Evolutionary conservation across 53 echinoderm and acorn worm genomes (phyloP).

Genomic region (Temnopleurus reevesii): DNA sequence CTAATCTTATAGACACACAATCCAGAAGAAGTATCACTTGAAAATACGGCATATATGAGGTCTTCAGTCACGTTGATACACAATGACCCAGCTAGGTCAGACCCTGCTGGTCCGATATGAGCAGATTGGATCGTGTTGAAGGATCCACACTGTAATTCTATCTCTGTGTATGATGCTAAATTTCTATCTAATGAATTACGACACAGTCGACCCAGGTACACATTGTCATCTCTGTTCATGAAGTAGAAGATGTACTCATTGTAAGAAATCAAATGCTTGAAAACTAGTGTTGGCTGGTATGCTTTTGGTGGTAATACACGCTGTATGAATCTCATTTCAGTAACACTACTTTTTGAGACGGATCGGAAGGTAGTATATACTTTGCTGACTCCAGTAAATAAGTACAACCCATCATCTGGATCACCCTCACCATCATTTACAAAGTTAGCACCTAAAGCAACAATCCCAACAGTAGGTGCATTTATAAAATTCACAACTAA

Average conservation of each 20-base stretch:
- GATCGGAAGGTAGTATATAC: not conserved
- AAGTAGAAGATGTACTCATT: not conserved
- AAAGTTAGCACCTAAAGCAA: constrained; percentile 10
- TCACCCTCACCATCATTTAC: not conserved
- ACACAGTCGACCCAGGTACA: not conserved
- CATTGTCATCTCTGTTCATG: not conserved
- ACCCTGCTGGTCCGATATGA: constrained; percentile 69
- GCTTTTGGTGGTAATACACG: not conserved
- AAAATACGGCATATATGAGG: constrained; percentile 73
- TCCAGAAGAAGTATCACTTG: constrained; percentile 54
- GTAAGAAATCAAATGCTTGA: not conserved
- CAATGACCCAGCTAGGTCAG: constrained; percentile 48
- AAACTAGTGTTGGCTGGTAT: not conserved
- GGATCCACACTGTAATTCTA: constrained; percentile 54
- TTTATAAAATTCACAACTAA: not conserved
- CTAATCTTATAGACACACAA: constrained; percentile 76
- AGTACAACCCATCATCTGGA: not conserved
- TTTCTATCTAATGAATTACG: not conserved
- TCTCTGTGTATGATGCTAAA: constrained; percentile 65
- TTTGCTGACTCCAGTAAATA: constrained; percentile 8
- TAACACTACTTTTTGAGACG: not conserved
- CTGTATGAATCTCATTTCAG: not conserved
- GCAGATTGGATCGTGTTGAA: constrained; percentile 60
- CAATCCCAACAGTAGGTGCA: constrained; percentile 3
- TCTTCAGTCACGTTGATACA: not conserved